Base-by-base conservation (phyloP, 2,888 invertebrate genomes). In the Troilus luridus region DNA sequence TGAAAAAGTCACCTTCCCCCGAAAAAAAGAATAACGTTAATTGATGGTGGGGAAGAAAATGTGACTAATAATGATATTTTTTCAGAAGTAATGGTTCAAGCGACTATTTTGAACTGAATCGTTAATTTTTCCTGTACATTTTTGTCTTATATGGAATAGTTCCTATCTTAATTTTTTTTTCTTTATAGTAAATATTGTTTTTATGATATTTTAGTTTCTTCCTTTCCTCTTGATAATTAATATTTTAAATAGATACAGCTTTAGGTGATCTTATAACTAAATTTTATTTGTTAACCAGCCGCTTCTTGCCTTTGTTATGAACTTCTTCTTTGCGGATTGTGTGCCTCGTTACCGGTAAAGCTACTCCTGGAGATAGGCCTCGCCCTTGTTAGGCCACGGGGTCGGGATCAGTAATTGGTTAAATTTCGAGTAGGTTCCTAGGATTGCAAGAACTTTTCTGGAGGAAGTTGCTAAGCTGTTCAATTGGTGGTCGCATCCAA, bases 401-500 rank as follows among this genome's bases (percentile, higher is more conserved):
- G 14, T 41, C 7, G 27, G 27, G 8, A 6, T 27, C 72, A 8
- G 17, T 41, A 77, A 77, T 77, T 77, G 41, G 72, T 77, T 41
- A 41, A 77, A 77, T 77, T 77, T 77, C 41, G 27, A 77, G 72
- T 1, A 27, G 72, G 72, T 77, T 77, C 14, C 24, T 24, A 67
- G 67, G 72, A 77, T 27, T 77, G 72, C 9, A 41, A 77, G 72
- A 77, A 77, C 17, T 77, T 77, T 77, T 77, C 72, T 77, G 41
- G 17, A 77, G 72, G 72, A 77, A 77, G 72, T 77, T 41, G 41
- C 41, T 41, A 41, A 77, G 27, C 72, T 41, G 27, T 77, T 77
- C 72, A 77, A 77, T 77, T 77, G 41, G 72, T 17, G 41, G 27
- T 41, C 17, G 72, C 72, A 77, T 77, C 72, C 72, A 41, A 27